Evolutionary conservation across 1,140 invertebrate genomes (phyloP).

Genomic region (Plutomurus gul): DNA sequence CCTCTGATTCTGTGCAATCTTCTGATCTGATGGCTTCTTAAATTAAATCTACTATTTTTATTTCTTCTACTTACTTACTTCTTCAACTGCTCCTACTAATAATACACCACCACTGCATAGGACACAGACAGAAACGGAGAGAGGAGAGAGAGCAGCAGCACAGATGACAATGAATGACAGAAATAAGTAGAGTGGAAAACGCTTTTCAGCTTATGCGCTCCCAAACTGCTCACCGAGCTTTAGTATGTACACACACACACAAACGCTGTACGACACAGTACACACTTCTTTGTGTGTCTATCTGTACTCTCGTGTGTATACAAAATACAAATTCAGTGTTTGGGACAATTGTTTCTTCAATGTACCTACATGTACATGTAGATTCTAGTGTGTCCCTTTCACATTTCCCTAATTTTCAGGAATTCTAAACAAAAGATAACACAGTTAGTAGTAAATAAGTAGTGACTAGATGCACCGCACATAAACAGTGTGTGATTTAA

Average conservation of each 20-base stretch:
- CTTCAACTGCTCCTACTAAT: no score
- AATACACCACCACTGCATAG: no score
- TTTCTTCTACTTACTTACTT: no score
- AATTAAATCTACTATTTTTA: no score
- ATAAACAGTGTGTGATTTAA: no score
- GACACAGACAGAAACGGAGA: neutral
- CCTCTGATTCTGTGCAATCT: no score
- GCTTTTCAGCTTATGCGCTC: neutral
- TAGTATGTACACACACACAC: neutral
- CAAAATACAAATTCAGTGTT: no score
- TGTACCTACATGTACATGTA: no score
- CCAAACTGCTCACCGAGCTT: neutral
- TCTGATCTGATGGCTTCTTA: no score
- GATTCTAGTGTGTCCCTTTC: conserved; percentile 7
- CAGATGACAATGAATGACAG: conserved; percentile 23
- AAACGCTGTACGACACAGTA: neutral
- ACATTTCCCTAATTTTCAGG: neutral
- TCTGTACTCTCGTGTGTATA: neutral
- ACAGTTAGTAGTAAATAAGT: no score
- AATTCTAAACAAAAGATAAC: neutral
- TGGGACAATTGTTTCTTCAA: no score
- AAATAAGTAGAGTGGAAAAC: conserved; percentile 17
- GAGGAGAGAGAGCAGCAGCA: conserved; percentile 18
- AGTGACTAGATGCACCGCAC: no score
- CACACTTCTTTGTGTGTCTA: neutral